A percentile compares a stretch with the other conserved stretches of the same genome.
These are phyloP conservation scores for Ochropleura leucogaster DNA, from an alignment of 2,888 invertebrate genomes.

Conservation along the genomic window DNA sequence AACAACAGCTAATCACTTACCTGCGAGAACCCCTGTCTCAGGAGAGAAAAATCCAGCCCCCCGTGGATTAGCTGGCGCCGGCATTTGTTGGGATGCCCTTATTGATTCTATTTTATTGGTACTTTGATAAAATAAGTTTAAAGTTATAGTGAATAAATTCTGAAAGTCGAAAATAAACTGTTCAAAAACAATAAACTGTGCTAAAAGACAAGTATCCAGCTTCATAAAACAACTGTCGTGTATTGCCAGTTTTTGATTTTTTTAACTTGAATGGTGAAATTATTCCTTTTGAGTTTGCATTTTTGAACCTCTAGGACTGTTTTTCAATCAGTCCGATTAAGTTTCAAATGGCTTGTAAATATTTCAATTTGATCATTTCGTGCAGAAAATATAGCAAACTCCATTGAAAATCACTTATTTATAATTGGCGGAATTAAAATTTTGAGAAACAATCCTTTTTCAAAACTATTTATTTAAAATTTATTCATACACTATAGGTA, in stretches of 20 bases:
- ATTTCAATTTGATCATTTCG: background rate
- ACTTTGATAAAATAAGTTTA: background rate
- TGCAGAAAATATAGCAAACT: background rate
- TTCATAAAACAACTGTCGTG: background rate
- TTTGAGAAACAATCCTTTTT: background rate
- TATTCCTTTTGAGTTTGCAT: background rate
- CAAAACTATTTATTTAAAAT: background rate
- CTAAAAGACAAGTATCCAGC: background rate
- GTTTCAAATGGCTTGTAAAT: background rate
- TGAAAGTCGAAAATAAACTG: background rate
- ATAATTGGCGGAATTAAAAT: too few species aligned
- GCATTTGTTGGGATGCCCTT: background rate
- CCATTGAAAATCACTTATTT: too few species aligned
- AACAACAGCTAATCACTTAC: conserved; percentile 8
- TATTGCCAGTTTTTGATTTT: conserved; percentile 6
- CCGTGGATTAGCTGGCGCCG: background rate
- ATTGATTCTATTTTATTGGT: background rate
- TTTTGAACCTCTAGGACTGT: background rate
- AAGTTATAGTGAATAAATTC: background rate
- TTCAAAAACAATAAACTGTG: background rate
- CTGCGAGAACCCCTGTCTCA: conserved; percentile 6
- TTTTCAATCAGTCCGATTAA: background rate
- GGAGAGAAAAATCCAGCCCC: background rate
- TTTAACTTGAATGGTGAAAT: background rate
- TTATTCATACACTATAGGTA: background rate